Evolutionary conservation across 2,888 invertebrate genomes (phyloP).

Genomic region (Hypomecis punctinalis): DNA sequence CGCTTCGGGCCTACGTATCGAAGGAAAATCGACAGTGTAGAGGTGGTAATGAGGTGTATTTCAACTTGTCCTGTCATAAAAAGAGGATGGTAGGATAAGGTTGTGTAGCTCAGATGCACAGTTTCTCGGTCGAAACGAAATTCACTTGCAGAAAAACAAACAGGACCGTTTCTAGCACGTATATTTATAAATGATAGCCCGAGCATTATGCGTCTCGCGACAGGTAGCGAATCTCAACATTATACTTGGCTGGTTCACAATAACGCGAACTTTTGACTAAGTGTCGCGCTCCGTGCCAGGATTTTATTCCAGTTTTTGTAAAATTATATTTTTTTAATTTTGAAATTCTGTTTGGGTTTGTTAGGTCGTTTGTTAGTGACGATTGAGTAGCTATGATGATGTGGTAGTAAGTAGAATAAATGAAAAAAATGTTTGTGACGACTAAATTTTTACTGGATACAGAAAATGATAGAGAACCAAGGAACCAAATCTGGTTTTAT

Average conservation of each 20-base stretch:
- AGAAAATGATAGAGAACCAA: too few species aligned
- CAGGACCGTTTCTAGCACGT: too few species aligned
- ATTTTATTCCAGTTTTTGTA: constrained; percentile 27
- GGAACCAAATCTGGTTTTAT: too few species aligned
- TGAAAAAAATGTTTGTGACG: neutral
- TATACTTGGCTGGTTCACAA: constrained; percentile 36
- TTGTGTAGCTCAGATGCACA: too few species aligned
- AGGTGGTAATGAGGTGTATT: too few species aligned
- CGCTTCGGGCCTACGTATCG: too few species aligned
- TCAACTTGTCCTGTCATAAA: too few species aligned
- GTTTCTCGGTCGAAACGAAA: too few species aligned
- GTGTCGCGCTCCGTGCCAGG: constrained; percentile 29
- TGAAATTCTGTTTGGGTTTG: neutral
- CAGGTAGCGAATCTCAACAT: constrained; percentile 58
- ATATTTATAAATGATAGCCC: constrained; percentile 26
- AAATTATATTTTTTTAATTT: neutral
- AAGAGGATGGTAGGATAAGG: too few species aligned
- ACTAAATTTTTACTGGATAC: too few species aligned
- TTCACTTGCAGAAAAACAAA: neutral
- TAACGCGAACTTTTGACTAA: constrained; percentile 30
- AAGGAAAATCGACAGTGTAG: too few species aligned
- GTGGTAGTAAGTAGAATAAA: too few species aligned
- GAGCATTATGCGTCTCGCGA: constrained; percentile 43
- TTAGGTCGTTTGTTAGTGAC: constrained; percentile 7
- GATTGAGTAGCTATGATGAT: neutral